Base-by-base conservation (phyloP, 2,888 invertebrate genomes). In the Mesodorylaimus sp. region DNA sequence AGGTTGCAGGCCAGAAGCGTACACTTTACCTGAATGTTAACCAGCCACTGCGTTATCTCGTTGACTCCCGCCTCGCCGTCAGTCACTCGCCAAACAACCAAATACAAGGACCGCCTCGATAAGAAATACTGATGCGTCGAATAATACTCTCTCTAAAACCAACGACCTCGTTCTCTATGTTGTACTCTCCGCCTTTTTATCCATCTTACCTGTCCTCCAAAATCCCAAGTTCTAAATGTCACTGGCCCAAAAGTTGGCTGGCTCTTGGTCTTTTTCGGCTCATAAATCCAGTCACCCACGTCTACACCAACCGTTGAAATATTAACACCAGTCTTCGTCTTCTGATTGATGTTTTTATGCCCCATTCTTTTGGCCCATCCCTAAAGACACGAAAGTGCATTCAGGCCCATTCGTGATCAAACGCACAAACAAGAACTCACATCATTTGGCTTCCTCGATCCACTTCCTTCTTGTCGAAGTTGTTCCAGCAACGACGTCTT, bases 61-160 rank as follows among this genome's bases (percentile, higher is more conserved):
- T 81, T 80, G 16, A 97, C 77, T 0, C 91, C 95, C 57, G 77
- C 76, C 62, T 85, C 77, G 0, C 95, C 95, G 60, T 93, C 91
- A 0, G 80, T 81, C 48, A 91, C 83, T 59, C 80, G 78, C 93
- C 95, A 97, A 2, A 93, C 77, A 1, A 95, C 93, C 48, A 97
- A 73, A 68, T 93, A 97, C 32, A 97, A 72, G 24, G 91, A 88
- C 16, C 95, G 76, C 53, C 88, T 84, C 0, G 93, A 91, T 43
- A 97, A 72, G 68, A 97, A 97, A 69, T 97, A 97, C 67, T 95
- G 93, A 74, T 95, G 95, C 0, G 95, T 95, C 0, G 93, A 87
- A 68, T 95, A 95, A 67, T 95, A 93, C 64, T 97, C 95, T 64
- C 81, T 62, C 70, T 74, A 32, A 32, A 32, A 32, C 16, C 32